Conservation (phyloP, 1,140 invertebrate genomes). For the Lasaia peninsularis region DNA sequence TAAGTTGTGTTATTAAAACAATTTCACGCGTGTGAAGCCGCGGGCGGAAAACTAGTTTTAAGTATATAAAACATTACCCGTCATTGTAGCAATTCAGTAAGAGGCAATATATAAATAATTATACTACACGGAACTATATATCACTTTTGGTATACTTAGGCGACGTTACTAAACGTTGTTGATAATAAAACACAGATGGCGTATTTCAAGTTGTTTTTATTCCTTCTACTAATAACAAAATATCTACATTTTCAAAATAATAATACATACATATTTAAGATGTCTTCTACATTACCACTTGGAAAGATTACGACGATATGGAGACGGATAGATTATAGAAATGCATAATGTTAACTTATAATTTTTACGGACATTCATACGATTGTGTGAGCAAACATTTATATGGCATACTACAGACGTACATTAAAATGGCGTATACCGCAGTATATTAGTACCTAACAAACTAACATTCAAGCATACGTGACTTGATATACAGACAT, state of each 20-base stretch:
- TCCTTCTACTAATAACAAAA: conserved; percentile 45
- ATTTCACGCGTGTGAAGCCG: too few relatives aligned
- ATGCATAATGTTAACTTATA: conserved; percentile 16
- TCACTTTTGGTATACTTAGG: too few relatives aligned
- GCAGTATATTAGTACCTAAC: conserved; percentile 11
- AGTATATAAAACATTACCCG: too few relatives aligned
- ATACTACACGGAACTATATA: too few relatives aligned
- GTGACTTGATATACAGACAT: conserved; percentile 34
- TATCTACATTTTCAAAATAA: conserved; percentile 45
- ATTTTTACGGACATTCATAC: conserved; percentile 22
- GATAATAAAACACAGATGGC: background rate
- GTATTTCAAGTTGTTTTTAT: conserved; percentile 23
- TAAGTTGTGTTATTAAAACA: too few relatives aligned
- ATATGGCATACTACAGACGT: conserved; percentile 20
- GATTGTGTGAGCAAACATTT: conserved; percentile 16
- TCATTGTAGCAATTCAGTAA: too few relatives aligned
- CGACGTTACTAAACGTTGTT: too few relatives aligned
- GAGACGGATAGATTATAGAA: conserved; percentile 19
- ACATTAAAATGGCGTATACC: conserved; percentile 15
- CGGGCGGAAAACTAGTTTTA: too few relatives aligned
- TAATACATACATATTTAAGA: conserved; percentile 29
- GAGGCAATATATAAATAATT: too few relatives aligned
- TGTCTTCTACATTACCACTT: conserved; percentile 18
- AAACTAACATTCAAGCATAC: conserved; percentile 43
- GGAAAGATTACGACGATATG: background rate